These are phyloP conservation scores for Tympanoctomys barrerae DNA, from an alignment of 2,797 vertebrate species.

Conservation along the genomic window DNA sequence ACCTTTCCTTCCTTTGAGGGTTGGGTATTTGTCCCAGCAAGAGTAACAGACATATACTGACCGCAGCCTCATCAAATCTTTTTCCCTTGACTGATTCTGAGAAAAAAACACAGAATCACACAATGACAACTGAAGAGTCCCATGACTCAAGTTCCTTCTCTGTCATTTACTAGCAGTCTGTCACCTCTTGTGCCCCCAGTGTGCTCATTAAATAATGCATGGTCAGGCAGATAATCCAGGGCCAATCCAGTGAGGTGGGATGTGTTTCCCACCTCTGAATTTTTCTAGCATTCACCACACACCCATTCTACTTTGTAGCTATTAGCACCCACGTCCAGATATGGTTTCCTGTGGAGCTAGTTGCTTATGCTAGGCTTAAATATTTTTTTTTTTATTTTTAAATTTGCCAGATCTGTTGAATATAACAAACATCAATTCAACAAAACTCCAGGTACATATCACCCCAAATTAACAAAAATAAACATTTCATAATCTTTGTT, in stretches of 20 bases:
- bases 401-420: neutral
- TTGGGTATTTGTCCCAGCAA: too few relatives aligned
- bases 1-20: too few relatives aligned
- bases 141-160: neutral
- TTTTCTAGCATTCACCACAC: too few relatives aligned
- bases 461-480: neutral
- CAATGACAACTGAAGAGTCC: neutral
- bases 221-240: neutral
- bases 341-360: neutral
- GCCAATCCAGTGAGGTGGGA: neutral
- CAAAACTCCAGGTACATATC: neutral
- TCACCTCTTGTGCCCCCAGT: neutral
- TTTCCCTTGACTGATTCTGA: neutral
- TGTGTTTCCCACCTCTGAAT: rapidly evolving
- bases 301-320: neutral
- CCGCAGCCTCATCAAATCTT: too few relatives aligned
- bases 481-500: neutral
- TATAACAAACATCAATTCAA: neutral
- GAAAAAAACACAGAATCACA: neutral
- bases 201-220: neutral
- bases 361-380: neutral
- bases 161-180: neutral
- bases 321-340: neutral
- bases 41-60: too few relatives aligned
- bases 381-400: neutral